Percentiles rank a stretch among this genome's conserved stretches.
Conservation (phyloP, 2,888 invertebrate genomes). For the Papilio demoleus region DNA sequence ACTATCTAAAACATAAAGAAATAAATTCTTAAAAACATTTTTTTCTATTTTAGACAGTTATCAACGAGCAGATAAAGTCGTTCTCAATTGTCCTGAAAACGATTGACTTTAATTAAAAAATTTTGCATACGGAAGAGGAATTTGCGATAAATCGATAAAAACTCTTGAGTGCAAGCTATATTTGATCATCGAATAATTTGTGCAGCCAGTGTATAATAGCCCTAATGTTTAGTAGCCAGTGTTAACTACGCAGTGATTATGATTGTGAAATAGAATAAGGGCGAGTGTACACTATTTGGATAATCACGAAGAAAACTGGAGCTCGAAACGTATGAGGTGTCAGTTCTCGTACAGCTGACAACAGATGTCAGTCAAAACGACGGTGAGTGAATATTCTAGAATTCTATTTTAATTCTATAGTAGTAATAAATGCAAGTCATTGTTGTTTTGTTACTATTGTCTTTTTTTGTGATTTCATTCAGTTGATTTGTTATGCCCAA, state of each 20-base stretch:
- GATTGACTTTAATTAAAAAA: slow-evolving; percentile 36
- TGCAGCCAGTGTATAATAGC: neutral
- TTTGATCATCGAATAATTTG: slow-evolving; percentile 35
- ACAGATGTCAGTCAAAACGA: slow-evolving; percentile 79
- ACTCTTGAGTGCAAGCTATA: slow-evolving; percentile 45
- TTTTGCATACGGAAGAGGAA: slow-evolving; percentile 44
- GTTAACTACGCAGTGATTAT: slow-evolving; percentile 35
- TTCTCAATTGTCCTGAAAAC: slow-evolving; percentile 31
- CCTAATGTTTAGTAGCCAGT: neutral
- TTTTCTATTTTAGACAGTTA: slow-evolving; percentile 14
- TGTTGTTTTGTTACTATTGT: slow-evolving; percentile 6
- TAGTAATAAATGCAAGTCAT: neutral
- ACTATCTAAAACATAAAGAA: neutral
- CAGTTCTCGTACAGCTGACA: slow-evolving; percentile 83
- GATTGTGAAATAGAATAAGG: slow-evolving; percentile 41
- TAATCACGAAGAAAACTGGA: slow-evolving; percentile 73
- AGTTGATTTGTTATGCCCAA: neutral
- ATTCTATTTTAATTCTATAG: neutral
- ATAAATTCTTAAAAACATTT: neutral
- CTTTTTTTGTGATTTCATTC: neutral
- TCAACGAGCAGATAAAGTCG: slow-evolving; percentile 28
- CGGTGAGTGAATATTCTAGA: slow-evolving; percentile 66
- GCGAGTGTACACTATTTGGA: slow-evolving; percentile 26
- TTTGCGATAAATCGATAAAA: slow-evolving; percentile 44
- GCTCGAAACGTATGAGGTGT: slow-evolving; percentile 80